Evolutionary conservation across 2,797 vertebrate genomes (phyloP).

Genomic region (Dendrocincla fuliginosa): DNA sequence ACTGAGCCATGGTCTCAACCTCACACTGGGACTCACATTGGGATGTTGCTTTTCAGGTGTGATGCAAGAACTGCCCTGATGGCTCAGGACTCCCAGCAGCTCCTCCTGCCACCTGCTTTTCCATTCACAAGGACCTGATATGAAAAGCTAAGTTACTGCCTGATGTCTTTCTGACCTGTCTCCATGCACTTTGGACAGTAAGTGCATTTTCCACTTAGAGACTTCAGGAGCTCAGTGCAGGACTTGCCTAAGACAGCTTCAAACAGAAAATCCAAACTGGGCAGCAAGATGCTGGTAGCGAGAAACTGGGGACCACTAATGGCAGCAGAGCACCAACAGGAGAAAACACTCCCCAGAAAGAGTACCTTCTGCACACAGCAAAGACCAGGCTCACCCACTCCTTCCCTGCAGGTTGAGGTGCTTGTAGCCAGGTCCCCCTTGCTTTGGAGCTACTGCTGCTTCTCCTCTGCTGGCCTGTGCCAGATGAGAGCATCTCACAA

Average conservation of each 20-base stretch:
- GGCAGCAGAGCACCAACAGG: neutral
- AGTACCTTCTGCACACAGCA: neutral
- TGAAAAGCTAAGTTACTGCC: neutral
- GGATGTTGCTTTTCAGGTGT: neutral
- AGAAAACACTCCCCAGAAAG: neutral
- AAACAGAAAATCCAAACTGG: neutral
- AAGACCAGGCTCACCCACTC: neutral
- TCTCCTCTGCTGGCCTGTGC: neutral
- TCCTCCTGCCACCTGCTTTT: neutral
- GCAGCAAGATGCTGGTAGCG: neutral
- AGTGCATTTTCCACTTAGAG: neutral
- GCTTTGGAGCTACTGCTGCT: neutral
- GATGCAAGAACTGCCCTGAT: neutral
- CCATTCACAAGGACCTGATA: neutral
- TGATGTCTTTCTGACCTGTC: neutral
- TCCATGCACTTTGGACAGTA: neutral
- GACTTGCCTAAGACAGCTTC: neutral
- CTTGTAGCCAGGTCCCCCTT: neutral
- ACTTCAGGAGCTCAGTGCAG: neutral
- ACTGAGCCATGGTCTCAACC: neutral
- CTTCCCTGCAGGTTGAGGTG: neutral
- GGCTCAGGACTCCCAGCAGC: neutral
- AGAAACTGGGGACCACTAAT: neutral
- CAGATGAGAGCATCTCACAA: fast-evolving
- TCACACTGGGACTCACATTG: neutral